A percentile compares a stretch with the other conserved stretches of the same genome.
These are phyloP conservation scores for Papilio machaon DNA, from an alignment of 1,140 invertebrate genomes.

Conservation along the genomic window DNA sequence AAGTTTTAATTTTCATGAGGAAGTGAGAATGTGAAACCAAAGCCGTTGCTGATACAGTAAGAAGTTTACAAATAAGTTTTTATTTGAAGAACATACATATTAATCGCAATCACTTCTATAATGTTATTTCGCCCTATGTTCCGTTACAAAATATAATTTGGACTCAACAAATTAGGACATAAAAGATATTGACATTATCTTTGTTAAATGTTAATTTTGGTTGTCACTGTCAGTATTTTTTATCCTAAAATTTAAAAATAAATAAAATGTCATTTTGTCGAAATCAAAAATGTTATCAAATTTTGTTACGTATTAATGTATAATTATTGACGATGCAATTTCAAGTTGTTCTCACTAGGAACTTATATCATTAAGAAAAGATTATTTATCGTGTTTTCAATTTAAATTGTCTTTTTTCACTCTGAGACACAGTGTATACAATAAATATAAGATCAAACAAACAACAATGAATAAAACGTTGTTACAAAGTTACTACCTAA, in stretches of 20 bases:
- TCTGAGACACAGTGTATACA: background rate
- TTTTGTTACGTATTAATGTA: too few species aligned
- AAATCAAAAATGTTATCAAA: background rate
- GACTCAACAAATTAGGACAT: background rate
- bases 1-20: background rate
- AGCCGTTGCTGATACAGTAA: background rate
- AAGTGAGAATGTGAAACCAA: too few species aligned
- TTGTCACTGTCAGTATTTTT: background rate
- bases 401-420: background rate
- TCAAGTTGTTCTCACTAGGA: too few species aligned
- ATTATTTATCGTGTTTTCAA: background rate
- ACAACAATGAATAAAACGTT: slow-evolving; percentile 5
- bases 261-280: too few species aligned
- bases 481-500: background rate
- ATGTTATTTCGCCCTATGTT: background rate
- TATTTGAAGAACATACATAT: background rate
- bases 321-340: too few species aligned
- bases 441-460: too few species aligned
- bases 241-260: too few species aligned
- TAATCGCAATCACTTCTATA: background rate
- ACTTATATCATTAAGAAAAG: too few species aligned
- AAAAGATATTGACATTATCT: background rate
- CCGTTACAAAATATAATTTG: background rate
- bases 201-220: background rate
- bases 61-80: background rate